phyloP scores from a whole-genome alignment of 2,888 invertebrate species.

The Diarsia rubi region DNA sequence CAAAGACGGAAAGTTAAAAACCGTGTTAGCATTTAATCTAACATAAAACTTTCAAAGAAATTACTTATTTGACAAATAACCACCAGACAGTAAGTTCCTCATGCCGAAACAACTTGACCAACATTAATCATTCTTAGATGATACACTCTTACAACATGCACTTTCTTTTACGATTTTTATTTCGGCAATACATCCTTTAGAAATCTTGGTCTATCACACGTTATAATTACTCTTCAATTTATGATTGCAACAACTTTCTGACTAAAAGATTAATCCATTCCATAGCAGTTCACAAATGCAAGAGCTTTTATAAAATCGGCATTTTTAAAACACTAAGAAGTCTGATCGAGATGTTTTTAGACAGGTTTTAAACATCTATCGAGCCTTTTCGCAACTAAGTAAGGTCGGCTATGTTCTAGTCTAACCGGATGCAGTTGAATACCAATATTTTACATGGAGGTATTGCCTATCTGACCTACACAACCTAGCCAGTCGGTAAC shows the following conservation, averaged over 20 bases:
- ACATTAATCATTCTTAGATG: conserved; percentile 36
- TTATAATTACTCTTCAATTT: not conserved
- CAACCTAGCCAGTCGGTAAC: not conserved
- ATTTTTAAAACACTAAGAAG: not conserved
- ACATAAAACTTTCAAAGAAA: not conserved
- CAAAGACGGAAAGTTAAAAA: not conserved
- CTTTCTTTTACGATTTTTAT: conserved; percentile 37
- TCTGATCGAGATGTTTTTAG: not conserved
- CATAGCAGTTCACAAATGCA: not conserved
- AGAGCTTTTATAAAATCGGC: not conserved
- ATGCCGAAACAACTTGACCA: conserved; percentile 14
- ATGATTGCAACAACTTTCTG: not conserved
- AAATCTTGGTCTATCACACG: conserved; percentile 10
- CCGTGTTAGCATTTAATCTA: not conserved
- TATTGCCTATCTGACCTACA: not conserved
- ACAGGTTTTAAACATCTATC: not conserved
- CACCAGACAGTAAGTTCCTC: not conserved
- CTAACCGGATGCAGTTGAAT: too few species aligned
- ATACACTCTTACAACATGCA: not conserved
- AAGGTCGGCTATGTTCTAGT: not conserved
- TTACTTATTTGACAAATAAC: not conserved
- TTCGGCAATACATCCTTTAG: conserved; percentile 33
- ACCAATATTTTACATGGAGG: not conserved
- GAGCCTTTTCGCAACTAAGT: not conserved
- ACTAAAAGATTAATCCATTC: not conserved